Base-by-base conservation (phyloP, 2,113 vertebrate genomes). In the Brachionichthys hirsutus region DNA sequence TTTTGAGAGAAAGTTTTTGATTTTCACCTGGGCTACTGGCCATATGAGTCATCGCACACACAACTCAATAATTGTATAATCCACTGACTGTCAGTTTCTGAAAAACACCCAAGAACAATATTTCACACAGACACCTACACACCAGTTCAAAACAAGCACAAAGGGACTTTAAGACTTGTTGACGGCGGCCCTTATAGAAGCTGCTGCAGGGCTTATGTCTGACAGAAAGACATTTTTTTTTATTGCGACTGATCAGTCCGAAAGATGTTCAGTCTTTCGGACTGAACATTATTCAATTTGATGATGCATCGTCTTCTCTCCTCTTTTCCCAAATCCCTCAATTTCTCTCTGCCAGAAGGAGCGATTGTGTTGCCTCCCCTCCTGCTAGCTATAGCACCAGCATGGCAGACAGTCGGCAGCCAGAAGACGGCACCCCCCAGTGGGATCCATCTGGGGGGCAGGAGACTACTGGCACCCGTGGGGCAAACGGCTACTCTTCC, bases 381-480 rank as follows among this genome's bases (percentile, higher is more conserved):
- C 75, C 78, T 81, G 77, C 69, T 73, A 73, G 75, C 76, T 65
- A n/a, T n/a, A 54, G 73, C 67, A 63, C 78, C 75, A 83, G 78
- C 82, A 99, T 99, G 97, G 95, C 97, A 11, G 97, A 99, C 77
- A 92, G 94, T 80, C 93, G 92, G 86, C 93, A 97, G 76, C 94
- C 96, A 1, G 96, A 98, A 82, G 92, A 94, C 34, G 92, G 93
- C 78, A 73, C 90, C 46, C 92, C 95, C 0, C 94, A 96, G 85
- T 98, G 97, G 96, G 93, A 94, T 69, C 91, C 92, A 50, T 89
- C 95, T n/a, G 87, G 91, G 60, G 92, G 92, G 24, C 91, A 95
- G 84, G 95, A 95, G 22, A 92, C 95, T 0, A 67, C 90, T 0
- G 77, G 92, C 88, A 86, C 91, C 79, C 92, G 92, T 67, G 96